Conservation (phyloP, 1,140 invertebrate species). For the Trichonephila inaurata region DNA sequence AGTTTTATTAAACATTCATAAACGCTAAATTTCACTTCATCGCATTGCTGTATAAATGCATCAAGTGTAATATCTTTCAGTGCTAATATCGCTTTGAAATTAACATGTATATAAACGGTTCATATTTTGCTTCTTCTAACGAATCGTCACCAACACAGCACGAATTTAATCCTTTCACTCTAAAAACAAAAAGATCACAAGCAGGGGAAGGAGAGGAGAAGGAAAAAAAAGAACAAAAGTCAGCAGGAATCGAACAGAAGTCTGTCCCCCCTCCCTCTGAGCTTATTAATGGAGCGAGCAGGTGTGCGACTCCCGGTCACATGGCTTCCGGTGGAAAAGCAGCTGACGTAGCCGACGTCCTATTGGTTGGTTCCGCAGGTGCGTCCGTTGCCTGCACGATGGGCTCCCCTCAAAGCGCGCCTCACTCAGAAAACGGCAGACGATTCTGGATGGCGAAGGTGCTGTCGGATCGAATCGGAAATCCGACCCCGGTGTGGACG, state of each 20-base stretch:
- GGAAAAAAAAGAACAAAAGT: background rate
- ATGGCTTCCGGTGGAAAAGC: constrained; percentile 26
- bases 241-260: constrained; percentile 30
- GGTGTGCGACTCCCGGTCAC: constrained; percentile 38
- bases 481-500: constrained; percentile 25
- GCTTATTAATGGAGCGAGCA: constrained; percentile 40
- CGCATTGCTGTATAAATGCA: too few species aligned
- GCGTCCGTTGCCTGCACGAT: background rate
- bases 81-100: too few species aligned
- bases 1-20: too few species aligned
- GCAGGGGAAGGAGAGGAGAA: background rate
- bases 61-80: too few species aligned
- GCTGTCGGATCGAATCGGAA: constrained; percentile 6
- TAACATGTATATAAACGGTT: too few species aligned
- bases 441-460: constrained; percentile 47
- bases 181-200: background rate
- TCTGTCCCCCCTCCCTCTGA: background rate
- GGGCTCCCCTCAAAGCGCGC: background rate
- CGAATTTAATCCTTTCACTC: background rate
- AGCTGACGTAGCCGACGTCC: background rate
- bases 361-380: constrained; percentile 11
- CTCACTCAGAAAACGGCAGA: constrained; percentile 9
- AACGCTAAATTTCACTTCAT: too few species aligned
- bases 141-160: background rate
- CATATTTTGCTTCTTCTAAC: background rate